These are phyloP conservation scores for silkworm (Bombyx mori) DNA, from an alignment of 1,140 invertebrate genomes.

Conservation along the genomic window ASM3026992v2 NC_085128.1:242001-242500, in stretches of 20 bases:
- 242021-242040: slow-evolving; percentile 86
- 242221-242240: slow-evolving; percentile 86
- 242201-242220: slow-evolving; percentile 78
- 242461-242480: slow-evolving; percentile 8
- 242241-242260: slow-evolving; percentile 77
- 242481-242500: not conserved
- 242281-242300: slow-evolving; percentile 88
- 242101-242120: slow-evolving; percentile 72
- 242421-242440: slow-evolving; percentile 22
- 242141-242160: slow-evolving; percentile 88
- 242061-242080: slow-evolving; percentile 90
- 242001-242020: slow-evolving; percentile 80
- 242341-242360: slow-evolving; percentile 89
- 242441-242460: slow-evolving; percentile 12
- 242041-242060: slow-evolving; percentile 85
- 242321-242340: slow-evolving; percentile 86
- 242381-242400: slow-evolving; percentile 86
- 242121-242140: slow-evolving; percentile 80
- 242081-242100: slow-evolving; percentile 82
- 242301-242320: slow-evolving; percentile 87
- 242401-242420: slow-evolving; percentile 86
- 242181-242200: slow-evolving; percentile 82
- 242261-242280: slow-evolving; percentile 78
- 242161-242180: slow-evolving; percentile 90
- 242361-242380: slow-evolving; percentile 87